Percentiles rank a stretch among this genome's conserved stretches.
Conservation (phyloP, 2,888 invertebrate genomes). For the Auanema sp. region DNA sequence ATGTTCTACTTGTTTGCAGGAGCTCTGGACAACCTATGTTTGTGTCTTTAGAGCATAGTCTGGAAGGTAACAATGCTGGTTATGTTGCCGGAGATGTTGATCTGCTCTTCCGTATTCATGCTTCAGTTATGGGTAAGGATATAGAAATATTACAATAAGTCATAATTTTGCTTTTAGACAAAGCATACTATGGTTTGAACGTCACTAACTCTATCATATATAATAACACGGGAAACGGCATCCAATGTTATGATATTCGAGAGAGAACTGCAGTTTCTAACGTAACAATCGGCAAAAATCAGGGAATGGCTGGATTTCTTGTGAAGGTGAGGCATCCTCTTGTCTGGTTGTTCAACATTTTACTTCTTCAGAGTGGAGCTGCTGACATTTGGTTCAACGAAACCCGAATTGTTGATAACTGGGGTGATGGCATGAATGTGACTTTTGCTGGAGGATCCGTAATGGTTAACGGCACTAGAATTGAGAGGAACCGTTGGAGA, state of each 20-base stretch:
- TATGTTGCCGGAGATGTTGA: constrained; percentile 54
- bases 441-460: constrained; percentile 91
- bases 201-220: constrained; percentile 82
- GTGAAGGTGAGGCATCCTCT: constrained; percentile 21
- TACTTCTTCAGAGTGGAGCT: constrained; percentile 79
- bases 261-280: constrained; percentile 61
- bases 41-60: constrained; percentile 46
- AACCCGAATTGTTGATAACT: constrained; percentile 83
- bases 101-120: constrained; percentile 58
- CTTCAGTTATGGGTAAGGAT: constrained; percentile 49
- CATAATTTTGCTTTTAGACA: constrained; percentile 40
- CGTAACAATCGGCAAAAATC: constrained; percentile 59
- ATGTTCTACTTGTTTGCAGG: constrained; percentile 21
- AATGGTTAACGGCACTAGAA: constrained; percentile 82
- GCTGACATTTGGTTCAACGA: constrained; percentile 91
- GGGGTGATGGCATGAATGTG: constrained; percentile 91
- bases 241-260: constrained; percentile 86
- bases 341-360: constrained; percentile 20
- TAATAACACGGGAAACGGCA: constrained; percentile 88
- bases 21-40: constrained; percentile 50
- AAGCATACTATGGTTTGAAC: constrained; percentile 77
- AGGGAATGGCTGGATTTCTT: constrained; percentile 55
- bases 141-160: neutral
- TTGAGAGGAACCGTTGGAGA: constrained; percentile 85
- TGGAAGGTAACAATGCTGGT: constrained; percentile 40